phyloP scores from a whole-genome alignment of 2,113 vertebrate genomes.

The Oenanthe oenanthe region DNA sequence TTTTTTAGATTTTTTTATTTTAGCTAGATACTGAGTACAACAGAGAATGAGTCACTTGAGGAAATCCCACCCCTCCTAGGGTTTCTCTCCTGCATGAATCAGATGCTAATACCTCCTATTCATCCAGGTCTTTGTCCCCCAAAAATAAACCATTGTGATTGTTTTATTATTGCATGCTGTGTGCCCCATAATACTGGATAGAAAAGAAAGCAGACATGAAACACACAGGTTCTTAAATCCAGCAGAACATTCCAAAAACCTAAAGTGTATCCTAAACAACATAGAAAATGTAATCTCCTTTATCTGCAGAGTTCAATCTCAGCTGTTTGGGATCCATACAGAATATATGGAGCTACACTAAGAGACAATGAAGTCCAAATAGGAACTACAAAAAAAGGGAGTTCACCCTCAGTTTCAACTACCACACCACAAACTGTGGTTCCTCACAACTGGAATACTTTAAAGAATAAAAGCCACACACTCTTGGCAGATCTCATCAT shows the following conservation, averaged over 20 bases:
- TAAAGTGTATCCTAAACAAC: not conserved
- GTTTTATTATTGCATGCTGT: not conserved
- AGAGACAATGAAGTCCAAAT: not conserved
- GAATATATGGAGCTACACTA: not conserved
- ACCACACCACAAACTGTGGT: not conserved
- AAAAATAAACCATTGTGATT: not conserved
- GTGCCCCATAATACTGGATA: not conserved
- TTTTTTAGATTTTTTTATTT: not conserved
- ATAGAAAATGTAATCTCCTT: not conserved
- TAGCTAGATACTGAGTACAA: not conserved
- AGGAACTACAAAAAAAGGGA: not conserved
- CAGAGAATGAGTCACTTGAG: not conserved
- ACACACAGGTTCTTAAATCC: not conserved
- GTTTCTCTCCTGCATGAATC: not conserved
- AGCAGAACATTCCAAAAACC: not conserved
- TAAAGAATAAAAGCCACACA: not conserved
- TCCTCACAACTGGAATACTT: not conserved
- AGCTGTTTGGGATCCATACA: not conserved
- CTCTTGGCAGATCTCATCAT: not conserved
- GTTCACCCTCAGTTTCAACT: not conserved
- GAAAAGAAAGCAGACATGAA: not conserved
- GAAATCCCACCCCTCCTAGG: not conserved
- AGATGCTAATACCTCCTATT: not conserved
- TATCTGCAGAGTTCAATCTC: not conserved
- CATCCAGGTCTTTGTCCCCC: not conserved